phyloP scores from a whole-genome alignment of 2,888 invertebrate species.

The Amblyteles armatorius region DNA sequence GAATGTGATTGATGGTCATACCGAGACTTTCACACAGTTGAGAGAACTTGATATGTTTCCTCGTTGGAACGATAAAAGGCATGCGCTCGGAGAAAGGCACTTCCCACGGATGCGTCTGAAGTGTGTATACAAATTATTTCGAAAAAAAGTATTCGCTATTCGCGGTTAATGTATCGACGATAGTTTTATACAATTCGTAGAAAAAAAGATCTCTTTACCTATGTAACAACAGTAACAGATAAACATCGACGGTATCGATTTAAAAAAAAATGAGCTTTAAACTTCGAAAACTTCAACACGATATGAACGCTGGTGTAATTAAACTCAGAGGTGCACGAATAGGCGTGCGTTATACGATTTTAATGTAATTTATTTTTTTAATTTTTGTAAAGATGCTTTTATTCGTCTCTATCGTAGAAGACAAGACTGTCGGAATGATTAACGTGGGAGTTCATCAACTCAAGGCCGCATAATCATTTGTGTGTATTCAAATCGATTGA shows the following conservation, averaged over 20 bases:
- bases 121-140: slow-evolving; percentile 13
- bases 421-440: slow-evolving; percentile 63
- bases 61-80: slow-evolving; percentile 49
- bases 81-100: slow-evolving; percentile 61
- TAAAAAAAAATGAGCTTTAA: slow-evolving; percentile 73
- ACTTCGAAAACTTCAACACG: slow-evolving; percentile 84
- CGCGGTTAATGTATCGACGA: slow-evolving; percentile 36
- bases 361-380: slow-evolving; percentile 21
- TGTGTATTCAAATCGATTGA: slow-evolving; percentile 32
- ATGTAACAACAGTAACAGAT: slow-evolving; percentile 65
- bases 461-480: slow-evolving; percentile 37
- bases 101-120: slow-evolving; percentile 37
- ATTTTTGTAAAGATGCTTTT: slow-evolving; percentile 41
- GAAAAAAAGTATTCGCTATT: slow-evolving; percentile 40
- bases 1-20: slow-evolving; percentile 55
- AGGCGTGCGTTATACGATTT: slow-evolving; percentile 62
- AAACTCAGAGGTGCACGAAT: slow-evolving; percentile 65
- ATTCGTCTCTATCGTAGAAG: slow-evolving; percentile 51
- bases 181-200: slow-evolving; percentile 45
- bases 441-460: slow-evolving; percentile 22
- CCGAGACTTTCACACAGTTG: slow-evolving; percentile 30
- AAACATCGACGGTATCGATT: slow-evolving; percentile 62
- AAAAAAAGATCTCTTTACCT: slow-evolving; percentile 51
- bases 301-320: slow-evolving; percentile 76
- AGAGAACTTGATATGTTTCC: slow-evolving; percentile 9